Evolutionary conservation across 1,140 invertebrate species (phyloP).

Genomic region (Drosophila tani): DNA sequence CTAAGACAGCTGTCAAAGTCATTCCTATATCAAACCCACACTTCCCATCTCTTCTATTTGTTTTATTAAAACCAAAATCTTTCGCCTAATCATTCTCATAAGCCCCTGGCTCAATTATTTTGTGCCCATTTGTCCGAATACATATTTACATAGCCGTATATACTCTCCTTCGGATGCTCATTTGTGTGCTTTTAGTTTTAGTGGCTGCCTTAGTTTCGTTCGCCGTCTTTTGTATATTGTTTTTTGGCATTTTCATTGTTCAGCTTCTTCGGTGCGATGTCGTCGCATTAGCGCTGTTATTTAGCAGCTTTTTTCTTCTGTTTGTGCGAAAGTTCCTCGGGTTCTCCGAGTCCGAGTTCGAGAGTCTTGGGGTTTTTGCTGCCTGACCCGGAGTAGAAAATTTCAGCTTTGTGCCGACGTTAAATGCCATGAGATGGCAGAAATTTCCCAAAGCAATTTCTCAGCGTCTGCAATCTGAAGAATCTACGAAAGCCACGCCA

Average conservation of each 20-base stretch:
- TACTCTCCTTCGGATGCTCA: not conserved
- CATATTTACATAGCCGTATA: conserved; percentile 20
- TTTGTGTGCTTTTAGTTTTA: conserved; percentile 39
- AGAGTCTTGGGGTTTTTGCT: conserved; percentile 39
- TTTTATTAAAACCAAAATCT: not conserved
- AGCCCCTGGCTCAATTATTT: not conserved
- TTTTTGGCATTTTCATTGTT: conserved; percentile 70
- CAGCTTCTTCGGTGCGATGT: conserved; percentile 10
- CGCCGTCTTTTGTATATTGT: conserved; percentile 30
- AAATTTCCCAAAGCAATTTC: conserved; percentile 46
- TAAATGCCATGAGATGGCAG: conserved; percentile 78
- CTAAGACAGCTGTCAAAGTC: not conserved
- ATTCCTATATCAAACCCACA: not conserved
- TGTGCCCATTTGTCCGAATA: conserved; percentile 10
- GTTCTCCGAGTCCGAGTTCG: not conserved
- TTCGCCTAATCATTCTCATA: not conserved
- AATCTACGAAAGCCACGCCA: conserved; percentile 33
- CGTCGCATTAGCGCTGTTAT: conserved; percentile 43
- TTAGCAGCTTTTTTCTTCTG: conserved; percentile 46
- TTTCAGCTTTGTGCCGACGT: conserved; percentile 62
- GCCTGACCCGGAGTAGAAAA: conserved; percentile 65
- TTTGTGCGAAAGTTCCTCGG: conserved; percentile 2
- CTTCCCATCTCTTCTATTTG: not conserved
- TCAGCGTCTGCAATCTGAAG: conserved; percentile 38
- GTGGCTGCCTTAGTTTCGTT: conserved; percentile 48